Percentiles rank a stretch among this genome's conserved stretches.
These are phyloP conservation scores for Liodrosophila aerea DNA, from an alignment of 2,888 invertebrate species.

Conservation along the genomic window DNA sequence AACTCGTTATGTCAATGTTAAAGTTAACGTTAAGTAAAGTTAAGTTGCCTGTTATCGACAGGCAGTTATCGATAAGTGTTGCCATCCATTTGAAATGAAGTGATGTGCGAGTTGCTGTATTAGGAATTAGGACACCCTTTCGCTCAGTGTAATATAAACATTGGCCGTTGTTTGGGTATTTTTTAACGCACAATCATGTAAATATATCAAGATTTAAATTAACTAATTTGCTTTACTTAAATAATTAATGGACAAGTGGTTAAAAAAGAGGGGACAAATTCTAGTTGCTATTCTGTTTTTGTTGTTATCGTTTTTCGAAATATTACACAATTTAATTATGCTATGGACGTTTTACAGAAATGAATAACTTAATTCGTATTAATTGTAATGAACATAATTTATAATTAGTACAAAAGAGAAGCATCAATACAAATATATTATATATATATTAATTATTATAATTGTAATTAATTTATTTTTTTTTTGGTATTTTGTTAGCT, in stretches of 20 bases:
- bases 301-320: conserved; percentile 15
- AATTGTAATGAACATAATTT: conserved; percentile 27
- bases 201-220: conserved; percentile 46
- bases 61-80: not conserved
- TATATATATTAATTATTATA: conserved; percentile 10
- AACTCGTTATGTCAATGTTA: too few relatives aligned
- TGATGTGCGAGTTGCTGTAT: conserved; percentile 9
- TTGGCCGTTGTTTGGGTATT: too few relatives aligned
- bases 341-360: conserved; percentile 68
- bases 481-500: conserved; percentile 1
- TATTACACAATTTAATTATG: conserved; percentile 58
- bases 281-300: too few relatives aligned
- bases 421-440: conserved; percentile 11
- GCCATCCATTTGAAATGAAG: not conserved
- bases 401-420: conserved; percentile 35
- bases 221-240: conserved; percentile 69
- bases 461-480: conserved; percentile 1
- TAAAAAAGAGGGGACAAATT: not conserved
- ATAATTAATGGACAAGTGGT: conserved; percentile 55
- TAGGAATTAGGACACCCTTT: conserved; percentile 8
- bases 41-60: too few relatives aligned
- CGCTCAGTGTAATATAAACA: too few relatives aligned
- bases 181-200: too few relatives aligned
- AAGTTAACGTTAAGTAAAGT: too few relatives aligned
- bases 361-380: conserved; percentile 40